Conservation (phyloP, 2,797 vertebrate species). For the Ctenochaetus hawaiiensis region DNA sequence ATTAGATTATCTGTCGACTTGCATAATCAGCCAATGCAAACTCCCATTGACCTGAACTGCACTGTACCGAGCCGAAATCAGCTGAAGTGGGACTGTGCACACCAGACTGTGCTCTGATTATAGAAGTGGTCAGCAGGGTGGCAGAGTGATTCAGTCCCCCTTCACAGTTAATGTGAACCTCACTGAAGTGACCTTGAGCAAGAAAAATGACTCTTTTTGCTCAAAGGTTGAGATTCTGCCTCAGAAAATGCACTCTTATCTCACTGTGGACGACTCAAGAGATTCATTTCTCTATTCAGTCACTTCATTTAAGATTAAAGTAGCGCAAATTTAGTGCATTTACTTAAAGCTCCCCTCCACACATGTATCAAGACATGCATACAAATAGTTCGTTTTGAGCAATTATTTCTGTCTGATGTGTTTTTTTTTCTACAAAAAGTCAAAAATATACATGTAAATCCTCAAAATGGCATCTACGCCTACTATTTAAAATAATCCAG, state of each 20-base stretch:
- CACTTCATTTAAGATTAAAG: not conserved
- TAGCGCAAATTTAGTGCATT: not conserved
- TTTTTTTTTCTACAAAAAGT: too few species aligned
- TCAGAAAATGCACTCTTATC: constrained; percentile 31
- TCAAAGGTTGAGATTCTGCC: not conserved
- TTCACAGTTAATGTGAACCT: constrained; percentile 8
- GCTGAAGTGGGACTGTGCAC: constrained; percentile 25
- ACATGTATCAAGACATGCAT: too few species aligned
- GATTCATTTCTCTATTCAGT: not conserved
- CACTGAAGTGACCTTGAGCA: constrained; percentile 8
- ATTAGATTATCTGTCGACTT: constrained; percentile 70
- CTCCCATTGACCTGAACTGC: constrained; percentile 56
- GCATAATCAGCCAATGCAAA: constrained; percentile 66
- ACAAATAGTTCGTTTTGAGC: too few species aligned
- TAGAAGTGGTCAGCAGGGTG: constrained; percentile 25
- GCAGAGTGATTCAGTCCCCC: constrained; percentile 2
- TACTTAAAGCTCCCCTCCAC: not conserved
- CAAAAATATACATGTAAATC: too few species aligned
- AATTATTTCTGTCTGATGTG: too few species aligned
- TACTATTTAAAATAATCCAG: too few species aligned
- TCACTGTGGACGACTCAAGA: not conserved
- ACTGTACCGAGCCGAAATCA: constrained; percentile 44
- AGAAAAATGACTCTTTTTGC: not conserved
- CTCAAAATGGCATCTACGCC: too few species aligned
- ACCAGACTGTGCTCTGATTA: constrained; percentile 31